Base-by-base conservation (phyloP, 2,797 vertebrate species). In the Phrynocephalus vlangalii region DNA sequence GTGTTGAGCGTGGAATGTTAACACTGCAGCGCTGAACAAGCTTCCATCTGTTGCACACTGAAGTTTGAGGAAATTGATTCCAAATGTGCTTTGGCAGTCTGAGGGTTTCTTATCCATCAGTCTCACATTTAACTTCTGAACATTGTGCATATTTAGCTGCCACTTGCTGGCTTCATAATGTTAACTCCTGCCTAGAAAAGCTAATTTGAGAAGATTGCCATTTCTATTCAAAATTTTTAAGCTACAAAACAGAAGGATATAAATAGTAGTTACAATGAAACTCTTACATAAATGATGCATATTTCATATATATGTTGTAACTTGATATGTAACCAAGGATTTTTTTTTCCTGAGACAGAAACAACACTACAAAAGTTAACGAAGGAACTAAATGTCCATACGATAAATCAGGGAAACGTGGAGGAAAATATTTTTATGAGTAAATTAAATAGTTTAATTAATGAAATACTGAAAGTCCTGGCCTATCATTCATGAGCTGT, bases 51-150 rank as follows among this genome's bases (percentile, higher is more conserved):
- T 87, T 86, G 6, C 71, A 78, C 30, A 52, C 83, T 52, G 52
- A 86, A 88, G 84, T 0, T 0, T 84, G 84, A 91, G 83, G 91
- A 96, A 95, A 94, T 93, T 72, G 68, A 83, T 94, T 93, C 92
- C 90, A 92, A 95, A 93, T 86, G 89, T 83, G 80, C 91, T 83
- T 79, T 83, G 50, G 80, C 84, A 1, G 6, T 89, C 89, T 85
- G 60, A 90, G 85, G 56, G 89, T 92, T 81, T 28, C 66, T 77
- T 67, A 79, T 11, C 76, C 44, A 11, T 84, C 26, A 70, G 26
- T 82, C 86, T 91, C 33, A 71, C 70, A n/a, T 88, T 93, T 84
- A 67, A 68, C 71, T 89, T 87, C 81, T 87, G 0, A 0, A 50
- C 52, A 79, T 84, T 90, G 72, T 67, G 77, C 56, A 30, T 67